Evolutionary conservation across 2,797 vertebrate species (phyloP).

Genomic region (Chelon auratus): DNA sequence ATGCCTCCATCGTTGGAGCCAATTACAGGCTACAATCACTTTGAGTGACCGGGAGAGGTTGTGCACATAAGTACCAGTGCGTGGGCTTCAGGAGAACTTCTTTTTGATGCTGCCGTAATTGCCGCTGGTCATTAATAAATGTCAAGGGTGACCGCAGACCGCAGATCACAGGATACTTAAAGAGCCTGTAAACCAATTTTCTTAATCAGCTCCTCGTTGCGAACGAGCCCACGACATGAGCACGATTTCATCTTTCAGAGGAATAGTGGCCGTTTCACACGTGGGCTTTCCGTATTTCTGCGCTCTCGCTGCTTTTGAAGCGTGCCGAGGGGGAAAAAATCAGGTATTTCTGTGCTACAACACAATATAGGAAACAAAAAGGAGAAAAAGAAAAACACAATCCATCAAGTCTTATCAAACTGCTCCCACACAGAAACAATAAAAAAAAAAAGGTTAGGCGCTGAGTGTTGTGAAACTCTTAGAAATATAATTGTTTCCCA

Average conservation of each 20-base stretch:
- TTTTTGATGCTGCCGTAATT: constrained; percentile 31
- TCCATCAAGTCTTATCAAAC: not conserved
- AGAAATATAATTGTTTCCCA: no score
- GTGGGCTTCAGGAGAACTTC: constrained; percentile 1
- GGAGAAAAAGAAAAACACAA: not conserved
- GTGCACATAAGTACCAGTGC: not conserved
- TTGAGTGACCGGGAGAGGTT: not conserved
- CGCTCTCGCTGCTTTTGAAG: not conserved
- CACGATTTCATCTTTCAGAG: not conserved
- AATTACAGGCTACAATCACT: constrained; percentile 16
- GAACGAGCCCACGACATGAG: not conserved
- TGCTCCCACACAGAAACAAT: not conserved
- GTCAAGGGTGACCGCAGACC: constrained; percentile 15
- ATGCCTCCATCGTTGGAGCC: constrained; percentile 7
- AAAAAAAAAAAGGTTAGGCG: not conserved
- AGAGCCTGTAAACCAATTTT: constrained; percentile 22
- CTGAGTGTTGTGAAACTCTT: not conserved
- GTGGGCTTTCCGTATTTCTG: not conserved
- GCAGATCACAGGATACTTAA: constrained; percentile 38
- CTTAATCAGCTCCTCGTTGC: constrained; percentile 20
- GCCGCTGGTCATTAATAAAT: constrained; percentile 45
- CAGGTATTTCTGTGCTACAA: not conserved
- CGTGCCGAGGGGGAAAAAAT: not conserved
- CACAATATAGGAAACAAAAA: no score
- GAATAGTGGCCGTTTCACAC: not conserved